Percentiles rank a stretch among this genome's conserved stretches.
These are phyloP conservation scores for Perccottus glenii DNA, from an alignment of 2,113 vertebrate genomes.

Conservation along the genomic window DNA sequence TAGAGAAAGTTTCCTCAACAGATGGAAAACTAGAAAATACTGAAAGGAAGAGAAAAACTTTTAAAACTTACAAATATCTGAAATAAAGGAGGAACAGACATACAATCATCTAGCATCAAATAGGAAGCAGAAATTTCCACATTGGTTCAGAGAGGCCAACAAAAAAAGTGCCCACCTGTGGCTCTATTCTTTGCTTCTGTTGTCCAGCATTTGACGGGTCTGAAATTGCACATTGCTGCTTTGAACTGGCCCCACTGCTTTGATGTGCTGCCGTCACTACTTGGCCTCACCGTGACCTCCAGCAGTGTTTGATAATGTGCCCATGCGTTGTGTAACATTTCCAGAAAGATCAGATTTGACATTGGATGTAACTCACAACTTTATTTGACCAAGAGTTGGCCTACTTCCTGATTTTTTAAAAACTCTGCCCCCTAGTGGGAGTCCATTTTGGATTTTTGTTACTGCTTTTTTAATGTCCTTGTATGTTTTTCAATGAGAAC, in stretches of 20 bases:
- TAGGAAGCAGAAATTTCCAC: slow-evolving; percentile 41
- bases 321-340: slow-evolving; percentile 54
- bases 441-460: not conserved
- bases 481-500: not conserved
- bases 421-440: slow-evolving; percentile 58
- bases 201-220: slow-evolving; percentile 45
- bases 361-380: slow-evolving; percentile 29
- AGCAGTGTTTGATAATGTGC: slow-evolving; percentile 50
- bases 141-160: slow-evolving; percentile 18
- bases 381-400: slow-evolving; percentile 24
- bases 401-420: slow-evolving; percentile 48
- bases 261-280: slow-evolving; percentile 60
- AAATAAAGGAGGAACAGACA: slow-evolving; percentile 27
- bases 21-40: slow-evolving; percentile 7
- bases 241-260: slow-evolving; percentile 54
- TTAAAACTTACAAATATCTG: not conserved
- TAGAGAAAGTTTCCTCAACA: slow-evolving; percentile 10
- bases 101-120: slow-evolving; percentile 64
- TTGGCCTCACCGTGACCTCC: slow-evolving; percentile 50
- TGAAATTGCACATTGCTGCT: slow-evolving; percentile 63
- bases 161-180: slow-evolving; percentile 68
- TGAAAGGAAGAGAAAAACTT: slow-evolving; percentile 10
- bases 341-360: slow-evolving; percentile 55
- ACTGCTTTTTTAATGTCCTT: not conserved
- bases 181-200: slow-evolving; percentile 61